phyloP scores from a whole-genome alignment of 2,797 vertebrate species.

The Gymnodraco acuticeps region DNA sequence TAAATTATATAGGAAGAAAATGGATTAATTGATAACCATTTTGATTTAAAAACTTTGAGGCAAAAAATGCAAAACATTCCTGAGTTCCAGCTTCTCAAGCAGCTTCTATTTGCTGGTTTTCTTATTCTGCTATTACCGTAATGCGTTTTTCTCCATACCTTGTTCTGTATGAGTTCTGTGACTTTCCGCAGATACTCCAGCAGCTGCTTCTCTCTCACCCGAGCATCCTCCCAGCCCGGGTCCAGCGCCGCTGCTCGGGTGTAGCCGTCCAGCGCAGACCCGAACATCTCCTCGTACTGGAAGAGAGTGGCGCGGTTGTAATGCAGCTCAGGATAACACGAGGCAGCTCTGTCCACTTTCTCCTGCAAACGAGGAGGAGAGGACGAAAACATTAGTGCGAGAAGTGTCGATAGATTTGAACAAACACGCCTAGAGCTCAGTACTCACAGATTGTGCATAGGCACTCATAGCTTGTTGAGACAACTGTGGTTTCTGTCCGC shows the following conservation, averaged over 20 bases:
- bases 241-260: constrained; percentile 87
- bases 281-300: constrained; percentile 93
- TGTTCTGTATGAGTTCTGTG: constrained; percentile 87
- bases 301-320: constrained; percentile 91
- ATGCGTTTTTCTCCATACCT: constrained; percentile 70
- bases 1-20: neutral
- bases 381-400: neutral
- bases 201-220: constrained; percentile 86
- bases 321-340: constrained; percentile 91
- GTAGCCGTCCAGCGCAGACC: constrained; percentile 89
- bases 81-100: neutral
- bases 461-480: constrained; percentile 93
- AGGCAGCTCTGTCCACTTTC: constrained; percentile 88
- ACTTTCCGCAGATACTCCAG: constrained; percentile 89
- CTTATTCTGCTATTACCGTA: neutral
- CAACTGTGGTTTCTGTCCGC: constrained; percentile 92
- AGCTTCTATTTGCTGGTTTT: neutral
- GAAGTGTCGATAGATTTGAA: neutral
- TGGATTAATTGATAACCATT: neutral
- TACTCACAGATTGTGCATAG: constrained; percentile 92
- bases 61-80: neutral
- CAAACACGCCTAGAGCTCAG: neutral
- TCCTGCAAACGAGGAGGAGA: constrained; percentile 75
- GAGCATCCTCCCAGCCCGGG: constrained; percentile 88
- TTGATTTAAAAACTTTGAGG: neutral